Base-by-base conservation (phyloP, 1,140 invertebrate species). In the Periplaneta americana region DNA sequence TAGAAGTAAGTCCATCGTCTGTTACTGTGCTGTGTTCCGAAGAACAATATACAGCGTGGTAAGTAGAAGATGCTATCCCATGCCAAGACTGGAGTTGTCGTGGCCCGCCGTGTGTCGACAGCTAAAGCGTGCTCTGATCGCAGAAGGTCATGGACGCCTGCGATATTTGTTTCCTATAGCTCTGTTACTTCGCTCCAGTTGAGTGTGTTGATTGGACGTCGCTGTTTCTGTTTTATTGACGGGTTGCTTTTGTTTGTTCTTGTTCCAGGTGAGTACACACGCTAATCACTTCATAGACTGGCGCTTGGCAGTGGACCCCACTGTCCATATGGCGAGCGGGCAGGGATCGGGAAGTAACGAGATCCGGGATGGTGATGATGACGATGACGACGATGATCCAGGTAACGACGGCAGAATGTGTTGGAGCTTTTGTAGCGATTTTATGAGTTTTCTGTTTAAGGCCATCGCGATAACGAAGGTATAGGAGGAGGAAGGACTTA, bases 401-500 rank as follows among this genome's bases (percentile, higher is more conserved):
- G 48, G 48, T 66, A 66, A 66, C 48, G 28, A n/a, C 48, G 28
- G 48, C 22, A 66, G 48, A 66, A 66, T 28, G 1, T 66, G n/a
- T 66, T 66, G 22, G 48, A 66, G 48, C 9, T 34, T 35, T 39
- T 78, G 17, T 48, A 31, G 35, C 28, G 34, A 78, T 35, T 78
- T 78, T 39, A 78, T 48, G 77, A 78, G 77, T 78, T 78, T 36
- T 78, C 35, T 78, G 77, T 48, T 78, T 78, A 39, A 78, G 77
- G 77, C 35, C 77, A 78, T 78, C 77, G 77, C 77, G 77, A 78
- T 78, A 78, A 48, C 39, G 57, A 76, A 79, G 81, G 80, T 84
- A 83, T 84, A 84, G 82, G 83, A 83, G 85, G 84, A 84, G 83
- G 83, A 83, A 84, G 85, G 76, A 85, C 48, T 66, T 66, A 66